Conservation (phyloP, 2,113 vertebrate genomes). For the Lasiurus cinereus region DNA sequence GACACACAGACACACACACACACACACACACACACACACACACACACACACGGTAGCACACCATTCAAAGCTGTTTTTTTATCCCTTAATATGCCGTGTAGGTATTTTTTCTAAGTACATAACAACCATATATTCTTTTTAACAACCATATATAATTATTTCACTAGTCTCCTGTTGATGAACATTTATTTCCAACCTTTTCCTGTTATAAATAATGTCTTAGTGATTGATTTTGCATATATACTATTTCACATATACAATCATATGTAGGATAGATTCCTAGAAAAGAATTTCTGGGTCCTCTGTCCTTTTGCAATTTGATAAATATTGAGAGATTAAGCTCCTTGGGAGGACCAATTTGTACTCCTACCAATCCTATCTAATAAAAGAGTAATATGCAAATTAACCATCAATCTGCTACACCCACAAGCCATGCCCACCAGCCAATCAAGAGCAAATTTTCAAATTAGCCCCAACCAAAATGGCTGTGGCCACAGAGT, state of each 20-base stretch:
- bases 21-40: too few species aligned
- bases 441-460: too few species aligned
- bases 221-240: not conserved
- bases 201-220: not conserved
- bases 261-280: not conserved
- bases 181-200: not conserved
- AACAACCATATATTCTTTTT: not conserved
- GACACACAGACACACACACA: too few species aligned
- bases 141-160: not conserved
- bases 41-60: not conserved
- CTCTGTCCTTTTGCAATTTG: constrained; percentile 4
- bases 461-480: too few species aligned
- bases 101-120: not conserved
- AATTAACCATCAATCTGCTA: too few species aligned
- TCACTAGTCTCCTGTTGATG: not conserved
- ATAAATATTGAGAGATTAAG: not conserved
- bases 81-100: not conserved
- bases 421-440: too few species aligned
- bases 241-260: not conserved
- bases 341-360: not conserved
- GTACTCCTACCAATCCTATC: not conserved
- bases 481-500: too few species aligned
- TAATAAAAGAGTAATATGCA: too few species aligned
- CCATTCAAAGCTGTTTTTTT: not conserved
- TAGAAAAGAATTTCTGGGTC: constrained; percentile 24